These are phyloP conservation scores for Nylanderia fulva DNA, from an alignment of 1,140 invertebrate species.

Conservation along the genomic window DNA sequence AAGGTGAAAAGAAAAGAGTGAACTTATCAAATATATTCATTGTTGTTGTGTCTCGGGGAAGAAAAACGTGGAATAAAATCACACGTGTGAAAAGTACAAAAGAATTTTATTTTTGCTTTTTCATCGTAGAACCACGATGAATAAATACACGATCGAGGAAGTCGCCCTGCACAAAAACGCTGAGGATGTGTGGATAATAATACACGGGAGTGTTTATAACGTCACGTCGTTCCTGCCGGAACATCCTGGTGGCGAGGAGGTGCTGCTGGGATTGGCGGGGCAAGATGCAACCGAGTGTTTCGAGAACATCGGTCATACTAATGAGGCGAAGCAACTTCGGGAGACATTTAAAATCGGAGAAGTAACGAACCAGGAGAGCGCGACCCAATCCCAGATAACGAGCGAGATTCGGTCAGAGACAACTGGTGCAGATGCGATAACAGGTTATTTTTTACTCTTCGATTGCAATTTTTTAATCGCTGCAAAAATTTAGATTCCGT, in stretches of 20 bases:
- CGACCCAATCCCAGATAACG: neutral
- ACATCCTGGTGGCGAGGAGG: constrained; percentile 95
- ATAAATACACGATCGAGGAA: constrained; percentile 85
- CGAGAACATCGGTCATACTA: constrained; percentile 94
- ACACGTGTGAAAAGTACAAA: neutral
- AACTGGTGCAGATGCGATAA: neutral
- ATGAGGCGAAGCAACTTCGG: constrained; percentile 91
- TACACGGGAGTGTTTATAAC: constrained; percentile 87
- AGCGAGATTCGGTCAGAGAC: no score
- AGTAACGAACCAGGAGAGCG: neutral
- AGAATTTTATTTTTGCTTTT: neutral
- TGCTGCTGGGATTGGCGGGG: constrained; percentile 91
- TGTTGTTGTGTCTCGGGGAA: no score
- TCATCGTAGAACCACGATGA: constrained; percentile 70
- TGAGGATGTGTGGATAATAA: constrained; percentile 85
- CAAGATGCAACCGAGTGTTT: constrained; percentile 91
- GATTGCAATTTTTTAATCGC: neutral
- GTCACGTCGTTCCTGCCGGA: constrained; percentile 86
- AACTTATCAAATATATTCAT: neutral
- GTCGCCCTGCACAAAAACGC: constrained; percentile 81
- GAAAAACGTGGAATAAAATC: no score
- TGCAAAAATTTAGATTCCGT: neutral
- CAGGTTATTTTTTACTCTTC: neutral
- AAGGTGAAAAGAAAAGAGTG: neutral
- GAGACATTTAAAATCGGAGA: constrained; percentile 89